Percentiles rank a stretch among this genome's conserved stretches.
Conservation (phyloP, 1,140 invertebrate species). For the Kradibia gibbosae region DNA sequence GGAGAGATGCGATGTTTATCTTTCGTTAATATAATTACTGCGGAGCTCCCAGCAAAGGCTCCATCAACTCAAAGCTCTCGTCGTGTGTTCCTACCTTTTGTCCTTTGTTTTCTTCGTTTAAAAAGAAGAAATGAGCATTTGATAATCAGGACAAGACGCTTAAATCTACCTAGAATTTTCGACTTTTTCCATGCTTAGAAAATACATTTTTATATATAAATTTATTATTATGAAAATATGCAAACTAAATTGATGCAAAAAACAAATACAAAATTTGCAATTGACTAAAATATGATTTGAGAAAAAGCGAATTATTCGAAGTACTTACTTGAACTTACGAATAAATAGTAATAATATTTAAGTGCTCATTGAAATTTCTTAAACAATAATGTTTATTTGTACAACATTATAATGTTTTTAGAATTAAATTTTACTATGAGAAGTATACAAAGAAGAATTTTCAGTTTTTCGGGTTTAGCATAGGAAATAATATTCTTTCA, state of each 20-base stretch:
- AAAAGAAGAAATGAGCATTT: neutral
- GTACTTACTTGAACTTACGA: too few relatives aligned
- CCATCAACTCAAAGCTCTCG: neutral
- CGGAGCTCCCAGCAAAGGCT: neutral
- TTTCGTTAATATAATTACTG: slow-evolving; percentile 17
- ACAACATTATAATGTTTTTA: neutral
- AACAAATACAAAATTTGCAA: too few relatives aligned
- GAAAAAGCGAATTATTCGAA: too few relatives aligned
- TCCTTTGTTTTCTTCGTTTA: neutral
- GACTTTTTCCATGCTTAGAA: too few relatives aligned
- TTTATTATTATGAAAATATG: too few relatives aligned
- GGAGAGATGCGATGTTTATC: neutral
- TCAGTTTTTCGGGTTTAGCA: neutral
- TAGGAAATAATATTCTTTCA: neutral
- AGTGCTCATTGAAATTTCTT: too few relatives aligned
- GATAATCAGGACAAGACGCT: slow-evolving; percentile 21
- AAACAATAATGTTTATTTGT: neutral
- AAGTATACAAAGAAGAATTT: neutral
- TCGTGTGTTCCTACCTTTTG: neutral
- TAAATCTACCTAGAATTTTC: too few relatives aligned
- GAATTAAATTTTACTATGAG: neutral
- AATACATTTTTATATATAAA: too few relatives aligned
- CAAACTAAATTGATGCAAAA: too few relatives aligned
- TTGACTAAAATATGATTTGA: too few relatives aligned
- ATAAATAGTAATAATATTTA: too few relatives aligned